Evolutionary conservation across 2,797 vertebrate genomes (phyloP).

Genomic region (Lates japonicus): DNA sequence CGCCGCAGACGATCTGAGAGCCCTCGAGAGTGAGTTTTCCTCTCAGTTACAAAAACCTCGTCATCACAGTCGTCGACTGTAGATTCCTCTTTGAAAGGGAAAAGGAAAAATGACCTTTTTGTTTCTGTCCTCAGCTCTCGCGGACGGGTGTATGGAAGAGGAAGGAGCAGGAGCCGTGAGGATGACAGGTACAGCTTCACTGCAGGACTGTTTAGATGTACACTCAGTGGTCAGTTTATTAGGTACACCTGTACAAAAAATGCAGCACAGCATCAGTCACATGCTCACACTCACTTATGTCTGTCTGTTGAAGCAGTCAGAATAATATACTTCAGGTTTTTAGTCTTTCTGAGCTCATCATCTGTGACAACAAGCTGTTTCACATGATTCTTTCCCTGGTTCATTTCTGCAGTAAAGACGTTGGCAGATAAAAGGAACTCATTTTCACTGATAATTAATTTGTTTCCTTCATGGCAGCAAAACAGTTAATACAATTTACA

Average conservation of each 20-base stretch:
- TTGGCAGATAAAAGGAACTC: no score
- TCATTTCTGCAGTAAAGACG: no score
- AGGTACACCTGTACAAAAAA: not conserved
- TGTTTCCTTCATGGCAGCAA: no score
- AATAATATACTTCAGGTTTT: no score
- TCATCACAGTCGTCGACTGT: not conserved
- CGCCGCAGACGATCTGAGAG: slow-evolving; percentile 92
- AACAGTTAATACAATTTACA: no score
- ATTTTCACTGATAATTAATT: no score
- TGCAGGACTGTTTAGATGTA: not conserved
- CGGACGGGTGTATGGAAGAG: slow-evolving; percentile 86
- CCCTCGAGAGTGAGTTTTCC: slow-evolving; percentile 90
- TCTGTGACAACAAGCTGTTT: no score
- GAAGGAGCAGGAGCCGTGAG: slow-evolving; percentile 94
- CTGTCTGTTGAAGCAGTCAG: no score
- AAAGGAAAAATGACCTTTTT: accelerated
- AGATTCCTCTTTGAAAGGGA: not conserved
- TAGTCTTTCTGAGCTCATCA: no score
- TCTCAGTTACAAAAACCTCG: not conserved
- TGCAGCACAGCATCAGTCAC: not conserved
- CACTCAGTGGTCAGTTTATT: not conserved
- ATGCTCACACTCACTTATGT: no score
- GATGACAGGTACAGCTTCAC: slow-evolving; percentile 89
- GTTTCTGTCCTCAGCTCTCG: slow-evolving; percentile 78
- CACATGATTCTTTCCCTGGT: no score